Percentiles rank a stretch among this genome's conserved stretches.
These are phyloP conservation scores for Drosophila tripunctata DNA, from an alignment of 2,888 invertebrate species.

Conservation along the genomic window DNA sequence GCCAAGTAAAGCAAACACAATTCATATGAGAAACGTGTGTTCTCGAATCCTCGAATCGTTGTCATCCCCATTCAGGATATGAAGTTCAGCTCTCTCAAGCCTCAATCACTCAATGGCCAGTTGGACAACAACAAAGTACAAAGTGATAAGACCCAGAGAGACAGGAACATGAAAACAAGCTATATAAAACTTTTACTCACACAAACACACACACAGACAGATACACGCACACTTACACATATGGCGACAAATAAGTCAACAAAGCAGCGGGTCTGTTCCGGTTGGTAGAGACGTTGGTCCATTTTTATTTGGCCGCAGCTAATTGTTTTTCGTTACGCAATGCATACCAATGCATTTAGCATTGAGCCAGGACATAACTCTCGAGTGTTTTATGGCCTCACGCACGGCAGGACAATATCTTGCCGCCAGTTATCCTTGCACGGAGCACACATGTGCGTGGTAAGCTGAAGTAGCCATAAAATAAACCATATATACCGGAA, in stretches of 20 bases:
- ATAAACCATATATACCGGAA: constrained; percentile 58
- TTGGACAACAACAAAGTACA: constrained; percentile 62
- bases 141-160: constrained; percentile 61
- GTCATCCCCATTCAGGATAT: constrained; percentile 35
- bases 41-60: constrained; percentile 9
- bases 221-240: constrained; percentile 18
- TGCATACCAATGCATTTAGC: constrained; percentile 77
- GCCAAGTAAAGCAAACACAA: constrained; percentile 47
- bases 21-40: constrained; percentile 33
- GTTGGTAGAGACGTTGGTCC: constrained; percentile 20
- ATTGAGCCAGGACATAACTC: constrained; percentile 64
- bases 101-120: constrained; percentile 59
- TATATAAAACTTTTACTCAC: constrained; percentile 61
- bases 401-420: constrained; percentile 76
- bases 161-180: constrained; percentile 56
- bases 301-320: constrained; percentile 73
- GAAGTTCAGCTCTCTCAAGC: constrained; percentile 41
- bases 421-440: constrained; percentile 51
- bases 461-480: constrained; percentile 59
- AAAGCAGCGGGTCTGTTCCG: constrained; percentile 33
- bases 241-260: constrained; percentile 19
- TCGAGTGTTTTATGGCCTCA: constrained; percentile 74
- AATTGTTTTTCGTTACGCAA: constrained; percentile 78
- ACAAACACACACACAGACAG: constrained; percentile 21
- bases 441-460: constrained; percentile 57